Evolutionary conservation across 2,113 vertebrate species (phyloP).

Genomic region (Ifrita kowaldi): DNA sequence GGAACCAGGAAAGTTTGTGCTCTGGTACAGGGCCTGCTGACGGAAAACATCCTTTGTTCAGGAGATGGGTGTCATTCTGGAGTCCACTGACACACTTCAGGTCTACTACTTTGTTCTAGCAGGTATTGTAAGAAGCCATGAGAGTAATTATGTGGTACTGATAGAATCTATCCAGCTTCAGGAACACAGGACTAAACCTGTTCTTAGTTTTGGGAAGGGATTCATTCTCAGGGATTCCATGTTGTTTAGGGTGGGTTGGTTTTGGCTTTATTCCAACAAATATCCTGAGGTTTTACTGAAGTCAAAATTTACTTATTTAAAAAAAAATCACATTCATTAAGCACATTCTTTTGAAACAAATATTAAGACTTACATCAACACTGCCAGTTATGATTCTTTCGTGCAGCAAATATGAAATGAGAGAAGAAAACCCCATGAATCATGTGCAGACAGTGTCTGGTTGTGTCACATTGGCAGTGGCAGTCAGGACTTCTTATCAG

Average conservation of each 20-base stretch:
- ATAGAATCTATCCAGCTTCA: slow-evolving; percentile 31
- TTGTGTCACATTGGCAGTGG: not conserved
- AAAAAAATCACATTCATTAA: not conserved
- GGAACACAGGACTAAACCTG: slow-evolving; percentile 15
- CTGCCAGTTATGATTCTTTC: not conserved
- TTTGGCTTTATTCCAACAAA: slow-evolving; percentile 31
- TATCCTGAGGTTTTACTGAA: slow-evolving; percentile 9
- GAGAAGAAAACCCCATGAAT: not conserved
- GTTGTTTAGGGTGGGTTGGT: slow-evolving; percentile 12
- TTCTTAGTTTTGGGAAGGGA: not conserved
- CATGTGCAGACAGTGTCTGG: not conserved
- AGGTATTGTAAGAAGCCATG: not conserved
- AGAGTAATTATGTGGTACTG: not conserved
- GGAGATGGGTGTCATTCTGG: not conserved
- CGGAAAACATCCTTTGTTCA: not conserved
- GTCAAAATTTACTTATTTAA: not conserved
- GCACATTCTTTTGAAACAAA: slow-evolving; percentile 8
- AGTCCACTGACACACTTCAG: not conserved
- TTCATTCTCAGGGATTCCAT: not conserved
- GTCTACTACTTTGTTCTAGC: not conserved
- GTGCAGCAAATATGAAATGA: not conserved
- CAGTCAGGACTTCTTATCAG: not conserved
- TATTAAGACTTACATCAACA: not conserved
- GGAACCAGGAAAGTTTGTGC: not conserved
- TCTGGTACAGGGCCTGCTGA: not conserved